Evolutionary conservation across 37 sponge, comb jelly and placozoan genomes (phyloP).

Genomic region (Ianthella basta): DNA sequence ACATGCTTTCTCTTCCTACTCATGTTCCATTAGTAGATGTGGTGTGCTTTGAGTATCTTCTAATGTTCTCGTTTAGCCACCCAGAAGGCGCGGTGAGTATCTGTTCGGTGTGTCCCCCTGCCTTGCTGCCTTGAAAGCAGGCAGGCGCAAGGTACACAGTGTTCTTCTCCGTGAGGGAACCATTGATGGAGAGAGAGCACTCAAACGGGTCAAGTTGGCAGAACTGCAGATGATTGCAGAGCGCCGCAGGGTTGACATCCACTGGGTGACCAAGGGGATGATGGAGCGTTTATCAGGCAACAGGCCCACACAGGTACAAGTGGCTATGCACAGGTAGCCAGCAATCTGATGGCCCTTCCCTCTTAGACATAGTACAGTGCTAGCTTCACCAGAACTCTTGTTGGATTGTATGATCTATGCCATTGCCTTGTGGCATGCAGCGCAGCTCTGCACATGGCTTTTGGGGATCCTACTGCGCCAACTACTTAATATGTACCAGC

Average conservation of each 20-base stretch:
- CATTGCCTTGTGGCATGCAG: too few relatives aligned
- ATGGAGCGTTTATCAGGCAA: slow-evolving; percentile 54
- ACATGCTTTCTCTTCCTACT: too few relatives aligned
- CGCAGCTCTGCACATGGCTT: too few relatives aligned
- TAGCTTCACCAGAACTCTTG: too few relatives aligned
- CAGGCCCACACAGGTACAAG: slow-evolving; percentile 64
- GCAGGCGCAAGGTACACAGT: slow-evolving; percentile 43
- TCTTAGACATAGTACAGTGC: too few relatives aligned
- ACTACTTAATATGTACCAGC: too few relatives aligned
- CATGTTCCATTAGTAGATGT: too few relatives aligned
- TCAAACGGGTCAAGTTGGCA: slow-evolving; percentile 22
- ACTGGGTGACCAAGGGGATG: slow-evolving; percentile 33
- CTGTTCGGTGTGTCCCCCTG: slow-evolving; percentile 68
- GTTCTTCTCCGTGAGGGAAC: slow-evolving; percentile 7
- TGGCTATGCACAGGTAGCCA: not conserved
- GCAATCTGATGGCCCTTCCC: not conserved
- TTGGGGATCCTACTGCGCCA: too few relatives aligned
- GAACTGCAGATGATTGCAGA: slow-evolving; percentile 30
- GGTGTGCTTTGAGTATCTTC: too few relatives aligned
- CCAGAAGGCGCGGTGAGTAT: slow-evolving; percentile 60
- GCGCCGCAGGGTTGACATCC: slow-evolving; percentile 22
- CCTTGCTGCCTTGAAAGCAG: slow-evolving; percentile 64
- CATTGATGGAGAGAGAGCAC: slow-evolving; percentile 10
- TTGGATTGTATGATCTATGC: too few relatives aligned
- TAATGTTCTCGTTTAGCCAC: not conserved